Percentiles rank a stretch among this genome's conserved stretches.
phyloP scores from a whole-genome alignment of 1,140 invertebrate species.

The Aphaenogaster floridana region DNA sequence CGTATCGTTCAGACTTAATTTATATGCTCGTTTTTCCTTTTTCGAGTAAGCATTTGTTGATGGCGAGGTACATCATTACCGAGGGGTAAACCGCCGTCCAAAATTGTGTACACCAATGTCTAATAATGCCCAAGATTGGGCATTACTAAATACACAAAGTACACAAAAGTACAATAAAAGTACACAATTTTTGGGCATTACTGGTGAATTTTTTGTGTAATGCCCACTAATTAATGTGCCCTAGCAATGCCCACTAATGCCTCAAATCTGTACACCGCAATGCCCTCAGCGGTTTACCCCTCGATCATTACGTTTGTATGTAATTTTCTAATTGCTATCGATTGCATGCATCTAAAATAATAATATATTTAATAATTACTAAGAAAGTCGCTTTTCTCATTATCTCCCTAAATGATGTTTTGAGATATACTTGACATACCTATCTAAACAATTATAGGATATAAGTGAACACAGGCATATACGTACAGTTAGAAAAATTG shows the following conservation, averaged over 20 bases:
- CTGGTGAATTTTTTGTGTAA: too few species aligned
- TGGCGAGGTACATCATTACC: not conserved
- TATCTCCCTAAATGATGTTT: not conserved
- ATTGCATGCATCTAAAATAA: slow-evolving; percentile 1
- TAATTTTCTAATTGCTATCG: not conserved
- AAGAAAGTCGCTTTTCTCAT: not conserved
- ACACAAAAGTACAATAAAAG: too few species aligned
- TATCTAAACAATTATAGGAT: not conserved
- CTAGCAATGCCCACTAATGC: too few species aligned
- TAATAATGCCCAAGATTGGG: too few species aligned
- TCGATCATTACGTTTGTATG: not conserved
- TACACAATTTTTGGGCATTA: too few species aligned
- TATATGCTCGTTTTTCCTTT: slow-evolving; percentile 43
- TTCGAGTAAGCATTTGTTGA: slow-evolving; percentile 66
- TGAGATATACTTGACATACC: not conserved
- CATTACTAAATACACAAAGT: too few species aligned
- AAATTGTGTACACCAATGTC: too few species aligned
- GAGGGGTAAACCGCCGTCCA: too few species aligned
- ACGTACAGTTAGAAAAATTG: not conserved
- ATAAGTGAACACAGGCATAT: not conserved
- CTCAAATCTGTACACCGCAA: too few species aligned
- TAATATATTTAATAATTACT: not conserved
- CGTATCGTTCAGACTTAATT: not conserved
- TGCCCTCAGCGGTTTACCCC: too few species aligned
- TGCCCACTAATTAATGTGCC: too few species aligned